A percentile compares a stretch with the other conserved stretches of the same genome.
phyloP scores from a whole-genome alignment of 2,888 invertebrate species.

The Platerodrilus igneus region DNA sequence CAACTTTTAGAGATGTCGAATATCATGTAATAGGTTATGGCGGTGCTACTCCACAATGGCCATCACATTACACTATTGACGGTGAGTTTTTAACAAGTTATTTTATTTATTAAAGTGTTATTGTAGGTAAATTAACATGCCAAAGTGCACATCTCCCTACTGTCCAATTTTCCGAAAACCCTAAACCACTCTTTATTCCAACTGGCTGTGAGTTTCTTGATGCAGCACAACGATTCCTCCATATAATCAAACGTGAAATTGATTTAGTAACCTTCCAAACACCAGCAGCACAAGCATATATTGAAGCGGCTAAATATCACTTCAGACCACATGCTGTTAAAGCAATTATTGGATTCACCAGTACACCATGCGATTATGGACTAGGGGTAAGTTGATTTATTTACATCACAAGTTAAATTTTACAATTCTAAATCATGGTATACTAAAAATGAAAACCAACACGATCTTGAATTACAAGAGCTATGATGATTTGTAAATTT shows the following conservation, averaged over 20 bases:
- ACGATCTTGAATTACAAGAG: too few species aligned
- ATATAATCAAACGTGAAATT: too few species aligned
- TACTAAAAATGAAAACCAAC: too few species aligned
- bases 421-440: too few species aligned
- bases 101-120: neutral
- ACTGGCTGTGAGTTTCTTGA: constrained; percentile 21
- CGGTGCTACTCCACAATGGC: constrained; percentile 53
- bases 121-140: constrained; percentile 39
- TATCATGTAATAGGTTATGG: constrained; percentile 58
- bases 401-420: too few species aligned
- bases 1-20: constrained; percentile 52
- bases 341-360: constrained; percentile 63
- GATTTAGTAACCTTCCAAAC: too few species aligned
- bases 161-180: constrained; percentile 40
- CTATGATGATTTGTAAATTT: too few species aligned
- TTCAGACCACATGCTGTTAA: constrained; percentile 74
- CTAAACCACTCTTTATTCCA: constrained; percentile 30
- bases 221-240: too few species aligned
- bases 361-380: constrained; percentile 56
- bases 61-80: constrained; percentile 55
- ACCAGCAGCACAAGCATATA: constrained; percentile 53
- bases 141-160: constrained; percentile 51
- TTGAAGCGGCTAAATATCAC: constrained; percentile 61
- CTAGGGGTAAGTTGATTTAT: constrained; percentile 54
- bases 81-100: constrained; percentile 40